phyloP scores from a whole-genome alignment of 2,113 vertebrate genomes.

The Stercorarius parasiticus region DNA sequence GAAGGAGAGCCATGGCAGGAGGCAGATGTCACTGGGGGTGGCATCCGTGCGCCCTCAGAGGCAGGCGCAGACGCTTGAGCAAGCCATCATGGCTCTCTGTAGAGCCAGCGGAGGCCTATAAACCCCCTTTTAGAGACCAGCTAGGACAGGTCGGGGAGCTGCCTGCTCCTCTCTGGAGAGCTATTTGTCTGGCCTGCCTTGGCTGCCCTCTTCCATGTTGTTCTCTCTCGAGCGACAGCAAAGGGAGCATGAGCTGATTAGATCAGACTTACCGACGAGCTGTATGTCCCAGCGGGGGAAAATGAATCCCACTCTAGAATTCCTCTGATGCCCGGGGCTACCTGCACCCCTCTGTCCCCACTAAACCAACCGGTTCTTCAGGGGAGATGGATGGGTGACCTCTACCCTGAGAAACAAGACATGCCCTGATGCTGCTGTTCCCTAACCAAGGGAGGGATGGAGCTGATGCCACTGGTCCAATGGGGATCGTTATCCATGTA shows the following conservation, averaged over 20 bases:
- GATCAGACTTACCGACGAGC: neutral
- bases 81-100: neutral
- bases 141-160: neutral
- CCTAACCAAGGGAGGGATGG: neutral
- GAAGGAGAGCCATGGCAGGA: neutral
- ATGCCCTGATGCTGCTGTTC: neutral
- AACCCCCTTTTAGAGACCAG: neutral
- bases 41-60: rapidly evolving
- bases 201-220: rapidly evolving
- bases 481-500: rapidly evolving
- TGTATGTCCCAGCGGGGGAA: neutral
- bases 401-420: neutral
- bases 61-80: neutral
- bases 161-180: neutral
- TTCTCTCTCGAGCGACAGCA: neutral
- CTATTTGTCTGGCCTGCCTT: neutral
- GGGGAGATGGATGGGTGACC: neutral
- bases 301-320: neutral
- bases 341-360: neutral
- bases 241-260: neutral
- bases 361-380: neutral
- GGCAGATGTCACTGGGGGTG: rapidly evolving
- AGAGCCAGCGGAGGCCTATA: neutral
- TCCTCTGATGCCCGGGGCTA: neutral
- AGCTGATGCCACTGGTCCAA: neutral